These are phyloP conservation scores for Chrosomus eos DNA, from an alignment of 2,797 vertebrate species.

Conservation along the genomic window DNA sequence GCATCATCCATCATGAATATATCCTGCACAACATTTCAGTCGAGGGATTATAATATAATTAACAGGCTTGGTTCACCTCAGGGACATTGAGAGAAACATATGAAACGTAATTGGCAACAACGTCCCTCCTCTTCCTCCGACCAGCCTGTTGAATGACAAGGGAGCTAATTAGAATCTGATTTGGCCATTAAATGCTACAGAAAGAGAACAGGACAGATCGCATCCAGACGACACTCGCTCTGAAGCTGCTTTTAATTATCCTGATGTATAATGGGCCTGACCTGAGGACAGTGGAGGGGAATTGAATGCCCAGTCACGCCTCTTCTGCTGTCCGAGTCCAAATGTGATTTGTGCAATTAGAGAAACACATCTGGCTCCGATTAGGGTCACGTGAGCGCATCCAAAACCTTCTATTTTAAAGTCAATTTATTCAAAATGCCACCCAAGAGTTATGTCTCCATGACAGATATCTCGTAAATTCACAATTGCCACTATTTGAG, in stretches of 20 bases:
- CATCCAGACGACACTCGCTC: conserved; percentile 77
- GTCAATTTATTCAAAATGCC: not conserved
- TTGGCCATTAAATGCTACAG: conserved; percentile 81
- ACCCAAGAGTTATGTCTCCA: not conserved
- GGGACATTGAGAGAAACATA: conserved; percentile 75
- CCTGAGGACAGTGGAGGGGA: conserved; percentile 73
- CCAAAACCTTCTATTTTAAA: not conserved
- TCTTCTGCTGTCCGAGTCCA: conserved; percentile 68
- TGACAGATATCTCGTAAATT: not conserved
- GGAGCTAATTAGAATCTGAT: conserved; percentile 86
- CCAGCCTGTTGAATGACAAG: conserved; percentile 77
- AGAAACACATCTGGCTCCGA: conserved; percentile 57
- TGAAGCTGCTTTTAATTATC: conserved; percentile 68
- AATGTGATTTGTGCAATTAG: conserved; percentile 72
- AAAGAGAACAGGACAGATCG: conserved; percentile 74
- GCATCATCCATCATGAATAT: not conserved
- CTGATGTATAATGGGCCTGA: conserved; percentile 68
- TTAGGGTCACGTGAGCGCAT: conserved; percentile 22
- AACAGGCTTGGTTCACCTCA: conserved; percentile 72
- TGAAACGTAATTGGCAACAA: conserved; percentile 71
- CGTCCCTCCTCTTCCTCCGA: conserved; percentile 68
- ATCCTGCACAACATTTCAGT: conserved; percentile 64
- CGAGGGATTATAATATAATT: conserved; percentile 78
- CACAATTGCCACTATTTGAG: not conserved
- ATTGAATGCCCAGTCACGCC: conserved; percentile 67